Evolutionary conservation across 2,797 vertebrate species (phyloP), one percentile per base, ranked within the genome.

Genomic region (Nannoperca obscura): DNA sequence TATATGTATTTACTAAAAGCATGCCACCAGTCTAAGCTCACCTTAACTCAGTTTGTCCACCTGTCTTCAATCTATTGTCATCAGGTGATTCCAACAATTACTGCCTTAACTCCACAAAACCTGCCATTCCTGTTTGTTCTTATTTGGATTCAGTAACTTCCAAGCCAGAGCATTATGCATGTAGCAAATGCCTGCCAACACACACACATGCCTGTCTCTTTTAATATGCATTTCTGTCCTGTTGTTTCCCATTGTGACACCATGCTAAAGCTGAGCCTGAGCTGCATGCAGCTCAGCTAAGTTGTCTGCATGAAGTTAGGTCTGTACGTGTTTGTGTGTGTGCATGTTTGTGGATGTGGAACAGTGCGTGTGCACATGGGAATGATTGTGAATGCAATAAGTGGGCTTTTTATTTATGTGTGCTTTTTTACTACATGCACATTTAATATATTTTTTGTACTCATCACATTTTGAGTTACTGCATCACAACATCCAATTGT

Each of bases 1-100:
- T 72, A n/a, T n/a, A n/a, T n/a, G 71, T 60, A 61, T 71, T 81
- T 50, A 55, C 47, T 68, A 38, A 71, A 70, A 67, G 22, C 44
- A 38, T 19, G 15, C 14, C 27, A 34, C 38, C 24, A 49, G 22
- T 36, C 17, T 30, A 2, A 24, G 44, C n/a, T 74, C 24, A 55
- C 7, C 53, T 40, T 2, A n/a, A 40, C 22, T 61, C 15, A 17
- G 7, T 42, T 9, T 52, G 17, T 77, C 30, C 19, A 68, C 14
- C 46, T 53, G 52, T 76, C 5, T 15, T 49, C 19, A 54, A 52
- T 1, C n/a, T 47, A 17, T 50, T 49, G 40, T 52, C 19, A 52
- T 62, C 78, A 80, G 6, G 2, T 52, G 62, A 66, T 44, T 36
- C 32, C 12, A 55, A 50, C 63, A 72, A 12, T 73, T 60, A 7